Evolutionary conservation across 2,113 vertebrate species (phyloP).

Genomic region (Aix galericulata): DNA sequence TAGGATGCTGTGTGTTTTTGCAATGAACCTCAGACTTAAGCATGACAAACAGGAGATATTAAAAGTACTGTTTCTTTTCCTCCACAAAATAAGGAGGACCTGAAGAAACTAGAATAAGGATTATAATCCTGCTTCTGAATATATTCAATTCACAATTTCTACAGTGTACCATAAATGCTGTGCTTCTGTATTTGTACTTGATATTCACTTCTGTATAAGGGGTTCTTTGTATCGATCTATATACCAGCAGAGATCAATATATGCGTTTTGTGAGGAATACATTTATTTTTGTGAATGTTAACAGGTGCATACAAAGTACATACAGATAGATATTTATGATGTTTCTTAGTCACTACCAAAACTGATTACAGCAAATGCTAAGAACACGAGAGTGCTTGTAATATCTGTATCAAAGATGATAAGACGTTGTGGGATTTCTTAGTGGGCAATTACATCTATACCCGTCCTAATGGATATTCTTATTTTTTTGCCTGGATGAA

Average conservation of each 20-base stretch:
- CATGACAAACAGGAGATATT: neutral
- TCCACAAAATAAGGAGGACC: neutral
- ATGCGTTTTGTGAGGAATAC: neutral
- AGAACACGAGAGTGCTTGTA: neutral
- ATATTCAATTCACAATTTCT: neutral
- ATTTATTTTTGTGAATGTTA: neutral
- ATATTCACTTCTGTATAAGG: neutral
- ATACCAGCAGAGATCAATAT: neutral
- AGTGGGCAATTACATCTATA: neutral
- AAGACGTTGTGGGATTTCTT: neutral
- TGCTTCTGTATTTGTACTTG: neutral
- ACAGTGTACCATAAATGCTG: neutral
- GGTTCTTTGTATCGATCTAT: neutral
- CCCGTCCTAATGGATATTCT: neutral
- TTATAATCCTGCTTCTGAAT: neutral
- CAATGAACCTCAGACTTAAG: neutral
- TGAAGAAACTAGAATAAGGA: neutral
- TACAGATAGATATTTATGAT: neutral
- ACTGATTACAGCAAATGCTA: neutral
- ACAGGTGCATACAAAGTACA: neutral
- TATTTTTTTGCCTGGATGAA: neutral
- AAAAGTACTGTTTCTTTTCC: slow-evolving; percentile 4
- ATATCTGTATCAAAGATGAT: neutral
- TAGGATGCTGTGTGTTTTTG: neutral
- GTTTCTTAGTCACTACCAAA: neutral